Evolutionary conservation across 1,140 invertebrate genomes (phyloP), one percentile per base, ranked within the genome.

Genomic region (Lasaia peninsularis): DNA sequence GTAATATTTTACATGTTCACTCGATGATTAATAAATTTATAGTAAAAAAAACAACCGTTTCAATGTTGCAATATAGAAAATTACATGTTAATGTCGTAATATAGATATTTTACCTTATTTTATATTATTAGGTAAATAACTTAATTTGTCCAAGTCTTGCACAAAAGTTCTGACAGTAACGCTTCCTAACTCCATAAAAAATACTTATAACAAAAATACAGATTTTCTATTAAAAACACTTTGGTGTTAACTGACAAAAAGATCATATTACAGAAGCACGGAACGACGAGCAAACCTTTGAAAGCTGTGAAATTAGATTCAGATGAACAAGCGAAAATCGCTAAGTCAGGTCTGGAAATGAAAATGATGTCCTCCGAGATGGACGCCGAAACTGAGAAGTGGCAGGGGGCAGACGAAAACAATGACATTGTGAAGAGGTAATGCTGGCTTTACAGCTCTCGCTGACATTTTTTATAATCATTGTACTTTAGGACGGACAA

Each of bases 261-360:
- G 18, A 57, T 58, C 28, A 48, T 67, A 32, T 59, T 68, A 57
- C 82, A 98, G 97, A 98, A 98, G 94, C 97, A 99, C 86, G 98
- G 98, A 50, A 97, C 96, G 50, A 98, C 97, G 21, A 95, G 94
- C 69, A 98, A 98, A 90, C 95, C 96, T n/a, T 84, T 98, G 60
- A 98, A 98, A 89, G 95, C 97, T 33, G 95, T 95, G 4, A 93
- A 94, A 80, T 86, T 98, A 67, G 96, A 98, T 90, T 94, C 95
- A 48, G 97, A 98, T 90, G 98, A 99, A 75, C 97, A 99, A 92
- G 97, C 97, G 31, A 98, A 98, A 90, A 98, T 99, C 69, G 98
- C 97, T 4, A 99, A 99, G 89, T 94, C 97, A 37, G 98, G 98
- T 20, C 81, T 99, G 34, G 98, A 99, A 89, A 98, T 98, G 97